These are phyloP conservation scores for Leucoraja ocellata DNA, from an alignment of 2,797 vertebrate species.

Conservation along the genomic window DNA sequence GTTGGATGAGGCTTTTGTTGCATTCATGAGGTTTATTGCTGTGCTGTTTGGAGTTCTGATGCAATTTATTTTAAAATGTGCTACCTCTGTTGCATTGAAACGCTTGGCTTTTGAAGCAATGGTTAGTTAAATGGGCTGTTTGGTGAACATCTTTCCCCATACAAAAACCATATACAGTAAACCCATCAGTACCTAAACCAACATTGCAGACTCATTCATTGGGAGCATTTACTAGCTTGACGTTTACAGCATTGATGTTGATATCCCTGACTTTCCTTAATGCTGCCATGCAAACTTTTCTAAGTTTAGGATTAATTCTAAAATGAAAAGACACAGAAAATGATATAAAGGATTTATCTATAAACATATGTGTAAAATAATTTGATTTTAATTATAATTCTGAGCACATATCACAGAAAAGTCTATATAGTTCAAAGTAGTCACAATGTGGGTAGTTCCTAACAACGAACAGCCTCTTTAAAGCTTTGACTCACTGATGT, in stretches of 20 bases:
- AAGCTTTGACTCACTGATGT: neutral
- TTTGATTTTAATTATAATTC: neutral
- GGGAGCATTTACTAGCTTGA: neutral
- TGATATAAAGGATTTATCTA: neutral
- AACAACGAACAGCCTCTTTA: slow-evolving; percentile 28
- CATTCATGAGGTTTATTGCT: neutral
- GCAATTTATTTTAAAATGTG: neutral
- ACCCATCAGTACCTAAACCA: neutral
- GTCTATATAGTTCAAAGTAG: neutral
- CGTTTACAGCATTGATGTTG: neutral
- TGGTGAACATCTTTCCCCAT: neutral
- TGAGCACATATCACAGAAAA: neutral
- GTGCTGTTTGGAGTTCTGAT: neutral
- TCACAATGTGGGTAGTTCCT: neutral
- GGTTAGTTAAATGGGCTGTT: slow-evolving; percentile 33
- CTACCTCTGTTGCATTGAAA: neutral
- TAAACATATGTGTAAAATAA: neutral
- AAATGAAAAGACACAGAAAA: neutral
- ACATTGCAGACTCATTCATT: neutral
- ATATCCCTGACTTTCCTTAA: neutral
- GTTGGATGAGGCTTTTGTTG: neutral
- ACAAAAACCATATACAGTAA: neutral
- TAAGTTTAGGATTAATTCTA: neutral
- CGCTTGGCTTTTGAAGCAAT: neutral
- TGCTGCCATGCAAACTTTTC: neutral